Evolutionary conservation across 2,888 invertebrate species (phyloP), one percentile per base, ranked within the genome.

Genomic region (Caenorhabditis plicata): DNA sequence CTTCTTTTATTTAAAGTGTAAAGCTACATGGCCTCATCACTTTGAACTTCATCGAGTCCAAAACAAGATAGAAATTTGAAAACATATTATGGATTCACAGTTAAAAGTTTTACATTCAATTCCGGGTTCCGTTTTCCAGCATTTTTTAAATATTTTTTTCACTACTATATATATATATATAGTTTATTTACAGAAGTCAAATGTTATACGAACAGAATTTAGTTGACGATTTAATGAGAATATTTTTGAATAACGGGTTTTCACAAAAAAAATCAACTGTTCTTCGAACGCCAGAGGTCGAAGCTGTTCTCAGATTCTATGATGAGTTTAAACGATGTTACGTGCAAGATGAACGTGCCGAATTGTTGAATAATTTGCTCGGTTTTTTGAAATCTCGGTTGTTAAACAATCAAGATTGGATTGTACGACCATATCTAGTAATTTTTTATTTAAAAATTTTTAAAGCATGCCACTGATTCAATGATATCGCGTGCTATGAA

Each of bases 401-500:
- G 9, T 5, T 53, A 22, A 43, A 44, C 20, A 53, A 60, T 33
- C 1, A 9, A 2, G 60, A 60, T 32, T 60, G 60, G 60, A 53
- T 42, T 43, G 55, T 55, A 19, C 40, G 43, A 25, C 17, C 23
- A 25, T 23, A n/a, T 5, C 20, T 22, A 19, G 9, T 19, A 27
- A 20, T 36, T 36, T 17, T 17, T 8, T 42, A 5, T 17, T 42
- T 29, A 19, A 20, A 42, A n/a, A 29, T 29, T 27, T 43, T 20
- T 20, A 32, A 33, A 58, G 49, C 44, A 49, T 35, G 60, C 65
- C 1, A 56, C 64, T 2, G 38, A 52, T 2, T n/a, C 52, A 4
- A 64, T 69, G 65, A 20, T 71, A 4, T 46, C 57, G 7, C 87
- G 88, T 74, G 90, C 90, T 0, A 88, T 89, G 75, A 84, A 87